A percentile compares a stretch with the other conserved stretches of the same genome.
Conservation (phyloP, 2,888 invertebrate genomes). For the Fragum sueziense region DNA sequence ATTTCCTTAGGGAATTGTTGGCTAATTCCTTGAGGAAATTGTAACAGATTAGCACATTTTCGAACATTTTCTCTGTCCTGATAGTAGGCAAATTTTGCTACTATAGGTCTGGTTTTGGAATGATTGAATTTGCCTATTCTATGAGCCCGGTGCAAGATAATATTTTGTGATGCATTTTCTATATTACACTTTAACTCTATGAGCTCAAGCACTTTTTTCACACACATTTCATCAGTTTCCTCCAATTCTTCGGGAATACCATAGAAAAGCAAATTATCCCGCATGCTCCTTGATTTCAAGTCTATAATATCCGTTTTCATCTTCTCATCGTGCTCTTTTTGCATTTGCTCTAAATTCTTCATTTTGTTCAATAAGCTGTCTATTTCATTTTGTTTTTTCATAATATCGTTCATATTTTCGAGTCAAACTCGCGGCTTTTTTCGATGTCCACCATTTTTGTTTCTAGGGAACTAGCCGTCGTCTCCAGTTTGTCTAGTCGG, state of each 20-base stretch:
- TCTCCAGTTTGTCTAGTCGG: background rate
- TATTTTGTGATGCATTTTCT: background rate
- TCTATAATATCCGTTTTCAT: background rate
- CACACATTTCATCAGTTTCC: background rate
- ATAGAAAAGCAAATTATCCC: background rate
- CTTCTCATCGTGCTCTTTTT: background rate
- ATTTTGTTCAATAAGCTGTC: background rate
- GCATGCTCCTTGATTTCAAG: background rate
- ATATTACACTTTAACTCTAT: background rate
- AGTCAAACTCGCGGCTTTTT: background rate
- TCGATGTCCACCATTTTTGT: background rate
- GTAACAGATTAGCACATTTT: background rate
- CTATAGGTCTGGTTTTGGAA: background rate
- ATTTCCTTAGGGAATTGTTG: slow-evolving; percentile 1
- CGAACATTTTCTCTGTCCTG: background rate
- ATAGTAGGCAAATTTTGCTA: background rate
- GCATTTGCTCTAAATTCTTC: background rate
- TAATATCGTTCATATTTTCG: background rate
- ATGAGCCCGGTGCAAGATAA: background rate
- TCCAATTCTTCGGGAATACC: background rate
- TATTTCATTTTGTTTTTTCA: background rate
- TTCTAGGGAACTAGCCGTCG: background rate
- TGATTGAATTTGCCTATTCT: background rate
- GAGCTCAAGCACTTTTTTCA: background rate
- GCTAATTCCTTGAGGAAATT: background rate